A percentile compares a stretch with the other conserved stretches of the same genome.
Conservation (phyloP, 2,797 vertebrate species). For the Acrossocheilus fasciatus region DNA sequence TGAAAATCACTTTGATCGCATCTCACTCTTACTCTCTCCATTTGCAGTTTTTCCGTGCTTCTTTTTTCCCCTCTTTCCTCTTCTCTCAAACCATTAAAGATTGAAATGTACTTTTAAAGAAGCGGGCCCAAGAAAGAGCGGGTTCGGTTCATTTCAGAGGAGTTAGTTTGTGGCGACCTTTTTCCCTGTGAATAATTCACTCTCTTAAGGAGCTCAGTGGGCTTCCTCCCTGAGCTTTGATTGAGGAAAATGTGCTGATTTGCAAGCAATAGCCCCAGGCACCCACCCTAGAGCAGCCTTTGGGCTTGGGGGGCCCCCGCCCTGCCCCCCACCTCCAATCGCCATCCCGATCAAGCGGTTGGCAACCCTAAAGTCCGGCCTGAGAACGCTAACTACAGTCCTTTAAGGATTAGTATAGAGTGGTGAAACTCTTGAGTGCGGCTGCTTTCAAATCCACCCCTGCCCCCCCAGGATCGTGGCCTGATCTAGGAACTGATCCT, state of each 20-base stretch:
- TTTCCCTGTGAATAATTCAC: conserved; percentile 81
- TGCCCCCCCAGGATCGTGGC: conserved; percentile 61
- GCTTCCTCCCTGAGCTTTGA: conserved; percentile 77
- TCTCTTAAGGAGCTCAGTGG: conserved; percentile 77
- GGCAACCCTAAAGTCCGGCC: conserved; percentile 25
- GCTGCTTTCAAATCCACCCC: not conserved
- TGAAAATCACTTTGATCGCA: conserved; percentile 75
- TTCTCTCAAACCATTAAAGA: conserved; percentile 74
- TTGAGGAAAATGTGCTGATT: conserved; percentile 80
- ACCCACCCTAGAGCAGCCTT: conserved; percentile 76
- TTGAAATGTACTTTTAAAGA: conserved; percentile 72
- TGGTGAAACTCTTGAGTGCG: not conserved
- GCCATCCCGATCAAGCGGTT: conserved; percentile 60
- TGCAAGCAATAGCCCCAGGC: conserved; percentile 80
- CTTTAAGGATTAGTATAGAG: conserved; percentile 32
- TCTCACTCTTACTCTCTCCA: conserved; percentile 50
- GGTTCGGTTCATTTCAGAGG: conserved; percentile 56
- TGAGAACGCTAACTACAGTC: not conserved
- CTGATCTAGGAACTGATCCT: conserved; percentile 65
- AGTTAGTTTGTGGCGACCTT: conserved; percentile 73
- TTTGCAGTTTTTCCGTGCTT: conserved; percentile 7
- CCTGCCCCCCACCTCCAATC: conserved; percentile 22
- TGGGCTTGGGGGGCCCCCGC: conserved; percentile 57
- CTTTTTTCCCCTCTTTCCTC: conserved; percentile 54
- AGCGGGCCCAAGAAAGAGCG: conserved; percentile 52